Base-by-base conservation (phyloP, 35 echinoderm and acorn worm species). In the Lytechinus pictus region DNA sequence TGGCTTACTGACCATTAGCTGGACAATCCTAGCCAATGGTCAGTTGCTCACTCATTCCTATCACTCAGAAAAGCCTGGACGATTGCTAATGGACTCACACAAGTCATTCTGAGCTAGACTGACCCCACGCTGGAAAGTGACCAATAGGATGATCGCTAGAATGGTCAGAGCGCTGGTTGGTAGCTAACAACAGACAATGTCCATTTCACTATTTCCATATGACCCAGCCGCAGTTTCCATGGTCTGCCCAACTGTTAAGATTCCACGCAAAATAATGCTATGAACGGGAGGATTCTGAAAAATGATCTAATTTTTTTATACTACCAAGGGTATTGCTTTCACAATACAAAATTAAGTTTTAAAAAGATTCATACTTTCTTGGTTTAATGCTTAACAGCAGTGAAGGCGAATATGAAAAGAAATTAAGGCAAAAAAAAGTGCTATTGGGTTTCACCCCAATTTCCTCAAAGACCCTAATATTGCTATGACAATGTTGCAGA, bases 61-160 rank as follows among this genome's bases (percentile, higher is more conserved):
- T 90, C 88, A 7, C 19, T 5, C 66, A 5, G 66, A 79, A 14
- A 24, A 90, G 5, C 9, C 88, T 90, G 88, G 88, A 90, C 88
- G 52, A 90, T 90, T 10, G 27, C 88, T 54, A 90, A 54, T 90
- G 88, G 88, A 52, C 27, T 52, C 28, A 19, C 88, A 10, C n/a
- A 13, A 19, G 88, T 14, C 29, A 27, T 27, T 21, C 28, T 51
- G 87, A 51, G n/a, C 87, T 28, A 3, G 87, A 53, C 28, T 11
- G 52, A 90, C 52, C 29, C 88, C 29, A 54, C 10, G 88, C 28
- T 10, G 8, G 28, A 54, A 90, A 90, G 27, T 90, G 88, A 54
- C 88, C 88, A 90, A 90, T 90, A 54, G 88, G 88, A 90, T 90
- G 88, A 90, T 33, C 27, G 88, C 88, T 52, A 52, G 29, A 90